Evolutionary conservation across 2,113 vertebrate genomes (phyloP).

Genomic region (Laticauda colubrina): DNA sequence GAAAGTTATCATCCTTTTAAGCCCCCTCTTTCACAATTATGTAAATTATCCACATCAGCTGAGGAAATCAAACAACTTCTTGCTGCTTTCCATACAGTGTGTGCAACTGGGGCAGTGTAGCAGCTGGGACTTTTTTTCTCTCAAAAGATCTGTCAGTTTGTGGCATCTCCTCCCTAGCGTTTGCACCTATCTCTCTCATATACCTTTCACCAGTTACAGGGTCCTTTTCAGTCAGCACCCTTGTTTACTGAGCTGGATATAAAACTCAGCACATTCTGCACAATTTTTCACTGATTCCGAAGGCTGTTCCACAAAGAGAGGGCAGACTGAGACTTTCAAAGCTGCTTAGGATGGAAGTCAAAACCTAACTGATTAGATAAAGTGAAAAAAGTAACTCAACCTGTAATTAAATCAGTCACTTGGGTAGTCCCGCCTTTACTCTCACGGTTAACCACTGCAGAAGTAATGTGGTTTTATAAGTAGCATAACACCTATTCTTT

Average conservation of each 20-base stretch:
- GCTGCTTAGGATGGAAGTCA: not conserved
- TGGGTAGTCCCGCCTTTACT: not conserved
- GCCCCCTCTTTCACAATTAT: not conserved
- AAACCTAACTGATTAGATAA: not conserved
- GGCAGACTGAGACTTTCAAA: not conserved
- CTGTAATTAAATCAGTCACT: not conserved
- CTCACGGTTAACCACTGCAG: slow-evolving; percentile 11
- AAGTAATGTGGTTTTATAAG: not conserved
- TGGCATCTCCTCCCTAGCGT: not conserved
- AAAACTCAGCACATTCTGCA: not conserved
- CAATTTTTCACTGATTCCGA: not conserved
- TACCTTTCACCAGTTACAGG: not conserved
- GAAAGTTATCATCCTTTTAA: not conserved
- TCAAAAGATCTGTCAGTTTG: too few relatives aligned
- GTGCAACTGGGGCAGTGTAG: not conserved
- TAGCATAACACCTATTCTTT: not conserved
- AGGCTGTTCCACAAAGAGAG: not conserved
- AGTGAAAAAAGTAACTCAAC: not conserved
- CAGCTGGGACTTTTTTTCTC: not conserved
- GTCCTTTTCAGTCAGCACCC: not conserved
- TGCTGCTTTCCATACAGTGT: not conserved
- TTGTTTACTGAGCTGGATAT: not conserved
- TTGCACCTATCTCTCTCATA: too few relatives aligned
- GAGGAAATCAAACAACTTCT: not conserved
- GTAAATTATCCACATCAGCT: not conserved